Percentiles rank a stretch among this genome's conserved stretches.
These are phyloP conservation scores for Acanthurus tractus DNA, from an alignment of 2,797 vertebrate genomes.

Conservation along the genomic window DNA sequence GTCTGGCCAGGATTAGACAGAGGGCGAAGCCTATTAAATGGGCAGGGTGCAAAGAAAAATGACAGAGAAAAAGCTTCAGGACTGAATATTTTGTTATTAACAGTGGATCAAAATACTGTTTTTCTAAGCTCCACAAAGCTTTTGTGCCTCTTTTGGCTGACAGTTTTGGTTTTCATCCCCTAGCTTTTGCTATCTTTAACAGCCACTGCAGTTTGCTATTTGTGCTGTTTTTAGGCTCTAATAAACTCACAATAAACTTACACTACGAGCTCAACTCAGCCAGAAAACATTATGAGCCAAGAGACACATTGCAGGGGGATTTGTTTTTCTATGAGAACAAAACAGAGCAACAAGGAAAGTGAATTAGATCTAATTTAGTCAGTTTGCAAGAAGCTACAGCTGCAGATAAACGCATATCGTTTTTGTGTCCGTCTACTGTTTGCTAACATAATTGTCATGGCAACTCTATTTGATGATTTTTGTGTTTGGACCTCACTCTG, in stretches of 20 bases:
- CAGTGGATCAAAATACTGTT: neutral
- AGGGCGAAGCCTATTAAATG: neutral
- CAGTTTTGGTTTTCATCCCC: too few species aligned
- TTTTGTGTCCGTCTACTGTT: neutral
- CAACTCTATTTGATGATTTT: neutral
- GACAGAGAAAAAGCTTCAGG: constrained; percentile 22
- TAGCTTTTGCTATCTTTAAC: neutral
- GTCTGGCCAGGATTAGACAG: neutral
- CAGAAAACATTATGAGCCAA: too few species aligned
- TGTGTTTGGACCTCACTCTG: neutral
- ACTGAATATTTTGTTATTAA: constrained; percentile 20
- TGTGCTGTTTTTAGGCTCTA: too few species aligned
- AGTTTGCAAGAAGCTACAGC: neutral
- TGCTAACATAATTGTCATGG: neutral
- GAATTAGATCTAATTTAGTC: neutral
- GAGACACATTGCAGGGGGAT: too few species aligned
- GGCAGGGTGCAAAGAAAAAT: neutral
- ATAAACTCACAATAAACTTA: too few species aligned
- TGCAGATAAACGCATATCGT: neutral
- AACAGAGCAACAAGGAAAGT: neutral
- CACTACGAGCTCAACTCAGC: too few species aligned
- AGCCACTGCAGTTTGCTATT: neutral
- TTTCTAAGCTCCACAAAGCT: too few species aligned
- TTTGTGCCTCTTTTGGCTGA: too few species aligned
- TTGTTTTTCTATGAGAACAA: neutral